Evolutionary conservation across 2,113 vertebrate genomes (phyloP), one percentile per base, ranked within the genome.

Genomic region (Halcyon senegalensis): DNA sequence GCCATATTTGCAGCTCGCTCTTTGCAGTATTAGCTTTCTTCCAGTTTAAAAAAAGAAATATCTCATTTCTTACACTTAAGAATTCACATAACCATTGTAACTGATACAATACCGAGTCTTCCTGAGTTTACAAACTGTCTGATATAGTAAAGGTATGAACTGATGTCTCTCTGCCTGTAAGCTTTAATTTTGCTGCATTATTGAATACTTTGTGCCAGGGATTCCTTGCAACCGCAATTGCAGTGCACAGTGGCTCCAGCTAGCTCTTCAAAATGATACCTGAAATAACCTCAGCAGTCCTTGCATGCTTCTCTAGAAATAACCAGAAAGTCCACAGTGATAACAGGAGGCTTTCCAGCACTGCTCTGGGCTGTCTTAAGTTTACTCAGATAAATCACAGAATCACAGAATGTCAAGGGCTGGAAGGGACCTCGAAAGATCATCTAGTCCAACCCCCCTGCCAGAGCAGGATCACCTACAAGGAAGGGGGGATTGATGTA

Each of bases 121-220:
- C 17, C 35, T 35, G 17, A 63, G 43, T 59, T 20, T 87, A 33
- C 15, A 37, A 41, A 44, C 35, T 60, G 30, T 56, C 51, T 79
- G 48, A 33, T 51, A 14, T 0, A 69, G 30, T 73, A 50, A 77
- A 83, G 35, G 9, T 46, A 14, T 27, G 9, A 58, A 41, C 30
- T 60, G 1, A 35, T 58, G 12, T 81, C 25, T 62, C 33, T 56
- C 13, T 77, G 23, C 10, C 12, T n/a, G 5, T 70, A 44, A 58
- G 39, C 44, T 75, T 39, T 58, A 44, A 67, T 75, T 91, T 94
- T 72, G 28, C 64, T 78, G 1, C 55, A 3, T 79, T 10, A 28
- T 63, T 84, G 15, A 67, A 0, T 0, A 2, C 1, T 79, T 68
- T 28, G 50, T 84, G 20, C 10, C 23, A 35, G 58, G 6, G 8